A percentile compares a stretch with the other conserved stretches of the same genome.
phyloP scores from a whole-genome alignment of 2,113 vertebrate species.

The Phrynosoma platyrhinos region DNA sequence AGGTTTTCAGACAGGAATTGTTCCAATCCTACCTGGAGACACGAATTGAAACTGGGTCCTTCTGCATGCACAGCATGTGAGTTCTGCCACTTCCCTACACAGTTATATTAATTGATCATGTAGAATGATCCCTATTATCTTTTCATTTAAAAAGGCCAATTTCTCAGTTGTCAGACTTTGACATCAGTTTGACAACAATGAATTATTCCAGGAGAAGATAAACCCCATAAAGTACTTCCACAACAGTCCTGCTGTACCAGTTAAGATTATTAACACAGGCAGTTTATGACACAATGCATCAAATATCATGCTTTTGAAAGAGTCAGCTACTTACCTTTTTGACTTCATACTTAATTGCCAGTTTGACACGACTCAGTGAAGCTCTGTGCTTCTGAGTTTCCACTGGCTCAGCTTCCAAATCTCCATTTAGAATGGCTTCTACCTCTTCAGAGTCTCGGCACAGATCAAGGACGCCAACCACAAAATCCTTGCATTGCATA shows the following conservation, averaged over 20 bases:
- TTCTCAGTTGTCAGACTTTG: background rate
- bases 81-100: background rate
- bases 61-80: background rate
- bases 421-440: constrained; percentile 89
- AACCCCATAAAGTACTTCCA: background rate
- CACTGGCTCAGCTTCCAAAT: constrained; percentile 80
- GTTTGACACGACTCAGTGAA: constrained; percentile 86
- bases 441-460: constrained; percentile 91
- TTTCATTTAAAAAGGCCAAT: constrained; percentile 22
- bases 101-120: background rate
- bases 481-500: constrained; percentile 94
- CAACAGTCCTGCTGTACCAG: background rate
- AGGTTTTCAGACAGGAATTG: background rate
- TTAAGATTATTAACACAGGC: accelerated
- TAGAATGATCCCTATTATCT: background rate
- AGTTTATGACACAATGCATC: background rate
- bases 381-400: constrained; percentile 80
- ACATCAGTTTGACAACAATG: background rate
- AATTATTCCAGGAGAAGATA: background rate
- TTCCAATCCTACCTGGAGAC: background rate
- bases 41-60: background rate
- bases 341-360: constrained; percentile 92
- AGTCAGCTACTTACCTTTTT: constrained; percentile 83
- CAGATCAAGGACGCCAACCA: constrained; percentile 89
- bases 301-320: background rate